Evolutionary conservation across 2,797 vertebrate genomes (phyloP).

Genomic region (Cyclura pinguis): DNA sequence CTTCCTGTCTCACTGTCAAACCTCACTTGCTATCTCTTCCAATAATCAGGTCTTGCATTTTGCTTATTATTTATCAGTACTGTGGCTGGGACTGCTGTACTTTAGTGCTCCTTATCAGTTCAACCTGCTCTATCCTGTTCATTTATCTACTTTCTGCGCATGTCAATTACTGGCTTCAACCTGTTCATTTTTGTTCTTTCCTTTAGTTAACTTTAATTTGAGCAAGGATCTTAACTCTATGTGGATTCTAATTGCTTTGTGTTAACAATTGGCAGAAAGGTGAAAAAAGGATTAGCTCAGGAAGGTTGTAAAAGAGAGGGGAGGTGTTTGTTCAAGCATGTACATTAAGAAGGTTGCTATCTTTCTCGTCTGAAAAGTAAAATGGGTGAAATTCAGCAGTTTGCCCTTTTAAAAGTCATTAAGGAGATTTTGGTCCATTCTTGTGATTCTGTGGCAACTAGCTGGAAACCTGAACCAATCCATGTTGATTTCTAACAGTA

Average conservation of each 20-base stretch:
- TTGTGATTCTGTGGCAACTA: neutral
- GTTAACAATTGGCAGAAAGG: conserved; percentile 10
- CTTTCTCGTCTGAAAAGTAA: neutral
- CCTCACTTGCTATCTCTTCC: conserved; percentile 20
- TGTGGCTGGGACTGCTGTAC: neutral
- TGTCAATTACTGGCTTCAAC: conserved; percentile 23
- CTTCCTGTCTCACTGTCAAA: conserved; percentile 31
- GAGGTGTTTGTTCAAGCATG: neutral
- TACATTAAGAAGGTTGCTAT: neutral
- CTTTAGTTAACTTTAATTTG: conserved; percentile 21
- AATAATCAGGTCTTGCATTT: conserved; percentile 40
- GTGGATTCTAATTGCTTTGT: conserved; percentile 15
- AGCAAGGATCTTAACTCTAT: conserved; percentile 8
- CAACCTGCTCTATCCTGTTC: conserved; percentile 1
- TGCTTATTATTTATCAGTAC: conserved; percentile 23
- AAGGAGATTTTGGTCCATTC: neutral
- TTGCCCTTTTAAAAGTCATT: neutral
- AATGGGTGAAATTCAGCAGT: neutral
- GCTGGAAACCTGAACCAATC: neutral
- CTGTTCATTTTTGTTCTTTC: neutral
- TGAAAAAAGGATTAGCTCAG: neutral
- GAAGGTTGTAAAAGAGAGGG: neutral
- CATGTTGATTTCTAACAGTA: neutral
- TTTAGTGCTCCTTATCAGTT: conserved; percentile 15
- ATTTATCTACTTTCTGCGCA: conserved; percentile 21